phyloP scores from a whole-genome alignment of 2,113 vertebrate genomes.

The Pseudonaja textilis region DNA sequence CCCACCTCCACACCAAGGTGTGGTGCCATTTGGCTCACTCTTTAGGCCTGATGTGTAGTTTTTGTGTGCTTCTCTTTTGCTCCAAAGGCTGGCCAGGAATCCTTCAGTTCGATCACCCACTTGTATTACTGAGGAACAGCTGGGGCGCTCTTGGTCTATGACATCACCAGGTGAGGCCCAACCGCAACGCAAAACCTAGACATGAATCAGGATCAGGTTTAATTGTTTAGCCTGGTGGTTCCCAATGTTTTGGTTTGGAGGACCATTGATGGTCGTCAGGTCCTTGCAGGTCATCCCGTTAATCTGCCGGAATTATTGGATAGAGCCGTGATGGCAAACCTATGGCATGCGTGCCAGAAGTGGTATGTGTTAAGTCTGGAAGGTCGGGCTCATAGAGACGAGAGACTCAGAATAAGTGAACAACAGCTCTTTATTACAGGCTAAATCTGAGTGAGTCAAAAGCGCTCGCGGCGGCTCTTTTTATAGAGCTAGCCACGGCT shows the following conservation, averaged over 20 bases:
- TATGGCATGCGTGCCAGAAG: too few relatives aligned
- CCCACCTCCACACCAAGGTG: too few relatives aligned
- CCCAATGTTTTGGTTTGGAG: not conserved
- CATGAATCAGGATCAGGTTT: not conserved
- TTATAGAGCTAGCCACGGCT: too few relatives aligned
- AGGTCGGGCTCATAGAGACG: too few relatives aligned
- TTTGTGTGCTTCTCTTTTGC: not conserved
- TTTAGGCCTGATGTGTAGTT: not conserved
- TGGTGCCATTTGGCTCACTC: not conserved
- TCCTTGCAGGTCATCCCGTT: not conserved
- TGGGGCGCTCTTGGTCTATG: slow-evolving; percentile 67
- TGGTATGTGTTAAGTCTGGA: too few relatives aligned
- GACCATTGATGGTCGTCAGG: not conserved
- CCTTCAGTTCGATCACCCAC: slow-evolving; percentile 70
- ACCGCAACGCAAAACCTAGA: too few relatives aligned
- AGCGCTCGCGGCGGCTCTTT: too few relatives aligned
- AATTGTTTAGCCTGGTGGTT: not conserved
- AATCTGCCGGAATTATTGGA: not conserved
- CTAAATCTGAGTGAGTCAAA: too few relatives aligned
- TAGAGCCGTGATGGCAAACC: too few relatives aligned
- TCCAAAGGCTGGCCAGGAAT: slow-evolving; percentile 68
- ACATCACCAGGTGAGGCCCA: slow-evolving; percentile 66
- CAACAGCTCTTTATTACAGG: too few relatives aligned
- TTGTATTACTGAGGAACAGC: slow-evolving; percentile 71
- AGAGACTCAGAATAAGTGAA: too few relatives aligned